A percentile compares a stretch with the other conserved stretches of the same genome.
phyloP scores from a whole-genome alignment of 2,888 invertebrate species.

The Cephus sareptanus region DNA sequence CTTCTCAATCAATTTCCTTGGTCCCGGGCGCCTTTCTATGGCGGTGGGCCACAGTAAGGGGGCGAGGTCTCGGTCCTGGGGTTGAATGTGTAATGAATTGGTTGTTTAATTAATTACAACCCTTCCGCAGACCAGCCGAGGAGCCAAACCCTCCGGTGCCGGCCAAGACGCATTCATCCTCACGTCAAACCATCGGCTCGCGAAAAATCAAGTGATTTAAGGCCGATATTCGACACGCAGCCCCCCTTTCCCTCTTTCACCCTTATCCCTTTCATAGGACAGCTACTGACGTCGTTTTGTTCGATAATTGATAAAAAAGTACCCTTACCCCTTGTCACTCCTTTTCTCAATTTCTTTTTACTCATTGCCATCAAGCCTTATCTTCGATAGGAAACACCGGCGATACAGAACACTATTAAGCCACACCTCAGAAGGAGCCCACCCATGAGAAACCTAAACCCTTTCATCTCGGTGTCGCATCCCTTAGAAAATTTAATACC shows the following conservation, averaged over 20 bases:
- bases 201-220: slow-evolving; percentile 23
- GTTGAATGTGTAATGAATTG: slow-evolving; percentile 75
- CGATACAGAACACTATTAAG: background rate
- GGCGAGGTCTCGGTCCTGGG: slow-evolving; percentile 47
- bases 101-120: slow-evolving; percentile 80
- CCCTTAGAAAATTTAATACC: slow-evolving; percentile 26
- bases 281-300: background rate
- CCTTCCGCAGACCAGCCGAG: slow-evolving; percentile 52
- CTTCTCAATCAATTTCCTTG: slow-evolving; percentile 65
- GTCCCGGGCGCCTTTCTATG: slow-evolving; percentile 52
- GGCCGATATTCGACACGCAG: slow-evolving; percentile 7
- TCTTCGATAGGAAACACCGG: background rate
- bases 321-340: background rate
- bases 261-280: background rate
- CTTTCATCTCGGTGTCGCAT: slow-evolving; percentile 38
- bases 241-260: background rate
- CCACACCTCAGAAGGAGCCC: slow-evolving; percentile 23
- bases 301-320: background rate
- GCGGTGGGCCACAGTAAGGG: slow-evolving; percentile 45
- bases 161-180: slow-evolving; percentile 53
- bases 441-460: slow-evolving; percentile 30
- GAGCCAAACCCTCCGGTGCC: slow-evolving; percentile 26
- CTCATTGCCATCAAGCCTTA: background rate
- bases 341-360: background rate
- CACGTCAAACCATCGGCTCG: slow-evolving; percentile 35